A percentile compares a stretch with the other conserved stretches of the same genome.
Evolutionary conservation across 1,140 invertebrate species (phyloP).

Genomic region (Battus philenor): DNA sequence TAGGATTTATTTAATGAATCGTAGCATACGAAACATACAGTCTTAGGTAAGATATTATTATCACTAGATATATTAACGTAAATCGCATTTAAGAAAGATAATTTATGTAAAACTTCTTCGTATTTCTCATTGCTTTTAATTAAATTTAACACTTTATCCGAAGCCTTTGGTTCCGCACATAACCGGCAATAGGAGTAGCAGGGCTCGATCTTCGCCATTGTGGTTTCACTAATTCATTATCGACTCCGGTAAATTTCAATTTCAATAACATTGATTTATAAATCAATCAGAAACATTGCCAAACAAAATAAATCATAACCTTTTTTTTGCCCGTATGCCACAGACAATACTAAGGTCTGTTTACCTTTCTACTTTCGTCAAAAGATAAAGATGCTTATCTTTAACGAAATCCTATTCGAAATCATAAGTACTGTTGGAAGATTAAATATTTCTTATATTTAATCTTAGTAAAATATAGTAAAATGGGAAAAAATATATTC

Average conservation of each 20-base stretch:
- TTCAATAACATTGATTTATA: no score
- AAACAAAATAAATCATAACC: conserved; percentile 11
- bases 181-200: conserved; percentile 45
- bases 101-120: conserved; percentile 37
- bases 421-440: neutral
- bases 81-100: conserved; percentile 42
- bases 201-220: conserved; percentile 37
- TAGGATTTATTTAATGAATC: conserved; percentile 47
- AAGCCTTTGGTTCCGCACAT: conserved; percentile 46
- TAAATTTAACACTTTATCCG: conserved; percentile 43
- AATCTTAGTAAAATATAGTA: neutral
- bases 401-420: no score
- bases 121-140: conserved; percentile 31
- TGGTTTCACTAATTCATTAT: conserved; percentile 20
- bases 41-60: conserved; percentile 45
- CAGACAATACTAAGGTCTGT: no score
- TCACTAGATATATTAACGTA: conserved; percentile 40
- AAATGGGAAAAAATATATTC: neutral
- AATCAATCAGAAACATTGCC: neutral
- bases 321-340: neutral
- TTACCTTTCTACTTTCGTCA: neutral
- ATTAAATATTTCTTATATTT: neutral
- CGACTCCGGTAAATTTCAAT: neutral
- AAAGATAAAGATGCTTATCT: no score
- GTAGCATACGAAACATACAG: conserved; percentile 51